Base-by-base conservation (phyloP, 2,888 invertebrate genomes). In the Chironomus tentans region DNA sequence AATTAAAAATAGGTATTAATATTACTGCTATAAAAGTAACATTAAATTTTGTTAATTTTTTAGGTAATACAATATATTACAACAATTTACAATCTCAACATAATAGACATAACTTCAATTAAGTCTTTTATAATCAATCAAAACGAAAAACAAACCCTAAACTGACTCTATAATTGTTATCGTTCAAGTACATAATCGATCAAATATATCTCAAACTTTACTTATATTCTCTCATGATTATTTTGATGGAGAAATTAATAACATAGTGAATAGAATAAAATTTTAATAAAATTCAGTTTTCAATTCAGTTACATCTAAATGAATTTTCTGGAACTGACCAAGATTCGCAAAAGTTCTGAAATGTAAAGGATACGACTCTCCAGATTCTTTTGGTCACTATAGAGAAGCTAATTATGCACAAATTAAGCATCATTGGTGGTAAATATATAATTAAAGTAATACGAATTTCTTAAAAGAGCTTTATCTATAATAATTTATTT, bases 341-440 rank as follows among this genome's bases (percentile, higher is more conserved):
- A 0, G 89, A 90, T 88, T 90, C 13, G 73, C 73, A n/a, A 46
- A 10, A 18, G n/a, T 1, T 10, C 62, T 46, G 2, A 65, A 73
- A 80, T 97, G 97, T 83, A 91, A 89, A 80, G 96, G 97, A 83
- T 94, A 94, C 0, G 85, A 90, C 3, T 90, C 91, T 82, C 95
- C 96, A 0, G 97, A 97, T 80, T 87, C 93, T 6, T 96, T 96
- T 84, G 96, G 96, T 0, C 96, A 97, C 82, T 97, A 96, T 82
- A 85, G 97, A 56, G 95, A 96, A 81, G 95, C 96, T 1, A 93
- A 93, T 81, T 94, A 95, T 82, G 94, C 95, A 0, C 97, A 95
- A 83, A 96, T 95, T 0, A 97, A 97, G 81, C 97, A 97, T 82
- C 97, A 97, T 82, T 97, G 97, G 97, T 96, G 96, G 93, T 38